A percentile compares a stretch with the other conserved stretches of the same genome.
phyloP scores from a whole-genome alignment of 2,113 vertebrate species.

The Nannobrachium achirus region DNA sequence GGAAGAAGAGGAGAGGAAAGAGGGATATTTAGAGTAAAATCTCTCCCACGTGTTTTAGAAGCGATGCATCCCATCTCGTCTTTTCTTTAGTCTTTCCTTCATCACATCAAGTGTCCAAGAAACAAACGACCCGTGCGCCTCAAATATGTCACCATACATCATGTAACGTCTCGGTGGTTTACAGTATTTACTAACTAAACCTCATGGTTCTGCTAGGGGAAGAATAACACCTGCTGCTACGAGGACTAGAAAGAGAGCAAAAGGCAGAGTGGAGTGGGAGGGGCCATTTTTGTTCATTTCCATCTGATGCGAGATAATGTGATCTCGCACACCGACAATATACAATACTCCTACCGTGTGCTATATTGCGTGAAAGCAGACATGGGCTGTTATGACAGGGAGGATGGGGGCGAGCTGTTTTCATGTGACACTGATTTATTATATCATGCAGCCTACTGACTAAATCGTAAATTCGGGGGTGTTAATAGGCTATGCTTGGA shows the following conservation, averaged over 20 bases:
- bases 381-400: not conserved
- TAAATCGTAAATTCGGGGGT: not conserved
- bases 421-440: no score
- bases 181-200: slow-evolving; percentile 71
- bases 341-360: slow-evolving; percentile 45
- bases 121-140: slow-evolving; percentile 51
- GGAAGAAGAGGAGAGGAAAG: slow-evolving; percentile 43
- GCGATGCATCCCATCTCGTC: slow-evolving; percentile 56
- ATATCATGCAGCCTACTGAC: not conserved
- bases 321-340: slow-evolving; percentile 59
- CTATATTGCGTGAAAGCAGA: slow-evolving; percentile 27
- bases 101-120: slow-evolving; percentile 53
- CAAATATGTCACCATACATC: slow-evolving; percentile 38
- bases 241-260: slow-evolving; percentile 25
- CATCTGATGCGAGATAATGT: slow-evolving; percentile 70
- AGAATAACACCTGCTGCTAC: slow-evolving; percentile 83
- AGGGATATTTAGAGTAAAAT: slow-evolving; percentile 70
- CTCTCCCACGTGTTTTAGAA: slow-evolving; percentile 77
- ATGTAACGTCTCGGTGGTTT: slow-evolving; percentile 45
- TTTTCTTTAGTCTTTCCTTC: slow-evolving; percentile 22
- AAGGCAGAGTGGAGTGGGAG: slow-evolving; percentile 66
- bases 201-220: slow-evolving; percentile 67
- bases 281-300: slow-evolving; percentile 56
- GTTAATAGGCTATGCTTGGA: no score
- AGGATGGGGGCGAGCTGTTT: no score